A percentile compares a stretch with the other conserved stretches of the same genome.
Evolutionary conservation across 2,797 vertebrate species (phyloP).

Genomic region (Eleutherodactylus coqui): DNA sequence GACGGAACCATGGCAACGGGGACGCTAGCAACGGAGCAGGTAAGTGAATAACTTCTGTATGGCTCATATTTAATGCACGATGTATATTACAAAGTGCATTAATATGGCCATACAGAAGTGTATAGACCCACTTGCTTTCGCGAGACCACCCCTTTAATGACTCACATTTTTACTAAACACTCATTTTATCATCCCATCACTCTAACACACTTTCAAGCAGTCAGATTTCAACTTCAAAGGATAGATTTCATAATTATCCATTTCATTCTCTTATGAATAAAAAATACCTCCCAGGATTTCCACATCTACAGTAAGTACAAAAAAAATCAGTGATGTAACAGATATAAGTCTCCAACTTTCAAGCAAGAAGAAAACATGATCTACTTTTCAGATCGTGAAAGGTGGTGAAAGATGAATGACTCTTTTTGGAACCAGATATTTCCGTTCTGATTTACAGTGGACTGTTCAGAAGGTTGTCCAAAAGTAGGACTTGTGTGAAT

Average conservation of each 20-base stretch:
- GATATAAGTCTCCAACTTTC: background rate
- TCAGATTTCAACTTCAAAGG: conserved; percentile 2
- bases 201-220: background rate
- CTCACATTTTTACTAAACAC: conserved; percentile 7
- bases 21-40: too few species aligned
- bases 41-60: too few species aligned
- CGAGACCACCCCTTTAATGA: too few species aligned
- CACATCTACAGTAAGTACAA: background rate
- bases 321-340: background rate
- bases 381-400: background rate
- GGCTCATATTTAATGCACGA: too few species aligned
- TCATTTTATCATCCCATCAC: conserved; percentile 5
- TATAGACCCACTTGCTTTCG: too few species aligned
- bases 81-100: too few species aligned
- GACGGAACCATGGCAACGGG: too few species aligned
- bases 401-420: background rate
- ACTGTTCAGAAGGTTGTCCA: background rate
- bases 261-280: background rate
- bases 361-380: background rate
- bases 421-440: background rate
- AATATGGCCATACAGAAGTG: too few species aligned
- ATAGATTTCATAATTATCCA: background rate
- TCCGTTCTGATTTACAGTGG: background rate
- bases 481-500: background rate
- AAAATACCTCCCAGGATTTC: conserved; percentile 1